Conservation (phyloP, 2,888 invertebrate genomes). For the Eulithis prunata region DNA sequence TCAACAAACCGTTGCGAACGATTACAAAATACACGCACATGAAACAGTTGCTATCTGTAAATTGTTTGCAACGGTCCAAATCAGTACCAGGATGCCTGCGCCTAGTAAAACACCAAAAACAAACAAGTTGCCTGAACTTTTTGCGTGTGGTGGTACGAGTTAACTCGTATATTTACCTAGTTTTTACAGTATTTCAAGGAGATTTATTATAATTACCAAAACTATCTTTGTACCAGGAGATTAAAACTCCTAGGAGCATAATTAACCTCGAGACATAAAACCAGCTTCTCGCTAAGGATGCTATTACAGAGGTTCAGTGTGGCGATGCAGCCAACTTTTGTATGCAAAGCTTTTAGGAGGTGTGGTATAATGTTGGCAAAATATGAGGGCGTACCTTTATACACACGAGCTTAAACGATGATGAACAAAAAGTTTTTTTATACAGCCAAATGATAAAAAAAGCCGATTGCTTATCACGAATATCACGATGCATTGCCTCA, state of each 20-base stretch:
- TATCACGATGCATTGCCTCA: no score
- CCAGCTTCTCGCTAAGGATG: conserved; percentile 34
- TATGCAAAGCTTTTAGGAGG: conserved; percentile 61
- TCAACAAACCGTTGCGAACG: no score
- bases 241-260: conserved; percentile 29
- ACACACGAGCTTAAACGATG: conserved; percentile 40
- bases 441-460: neutral
- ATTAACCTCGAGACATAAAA: conserved; percentile 33
- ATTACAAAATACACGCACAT: no score
- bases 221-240: conserved; percentile 27
- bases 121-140: no score
- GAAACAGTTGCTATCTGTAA: no score
- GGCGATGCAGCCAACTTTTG: conserved; percentile 48
- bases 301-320: conserved; percentile 36
- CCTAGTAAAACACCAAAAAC: no score
- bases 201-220: neutral
- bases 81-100: no score
- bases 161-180: no score
- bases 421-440: neutral
- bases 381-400: conserved; percentile 49
- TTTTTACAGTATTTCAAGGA: neutral
- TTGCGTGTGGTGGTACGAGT: no score
- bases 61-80: no score
- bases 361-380: conserved; percentile 56
- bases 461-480: no score